Evolutionary conservation across 2,797 vertebrate species (phyloP), one percentile per base, ranked within the genome.

Genomic region (Hippocampus kuda): DNA sequence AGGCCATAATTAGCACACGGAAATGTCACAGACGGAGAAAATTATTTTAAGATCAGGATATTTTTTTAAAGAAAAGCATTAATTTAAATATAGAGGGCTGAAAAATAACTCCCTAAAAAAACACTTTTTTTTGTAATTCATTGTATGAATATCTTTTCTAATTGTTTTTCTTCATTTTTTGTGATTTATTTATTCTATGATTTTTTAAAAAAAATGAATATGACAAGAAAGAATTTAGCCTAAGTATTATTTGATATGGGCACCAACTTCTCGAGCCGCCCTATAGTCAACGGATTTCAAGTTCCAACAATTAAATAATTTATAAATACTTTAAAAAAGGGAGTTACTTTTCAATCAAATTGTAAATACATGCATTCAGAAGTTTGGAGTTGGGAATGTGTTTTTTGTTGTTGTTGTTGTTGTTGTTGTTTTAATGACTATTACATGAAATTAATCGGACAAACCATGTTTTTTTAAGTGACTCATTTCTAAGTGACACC

Each of bases 1-100:
- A 81, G 63, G 22, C 84, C 86, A 84, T 48, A 26, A 2, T 1
- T 18, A 48, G 27, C 71, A 77, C 78, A 75, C 76, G 73, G 72
- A 67, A 66, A 51, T 64, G 3, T 75, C 30, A 61, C 9, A 34
- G 59, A 26, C 11, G 12, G 11, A 2, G n/a, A 54, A 9, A 24
- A 26, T 6, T 20, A 49, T 49, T 46, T 46, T 18, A 4, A 18
- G 15, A 48, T 15, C 5, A 49, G 13, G 48, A 16, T 18, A 6
- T 49, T 49, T 49, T 30, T 15, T 15, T 4, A 49, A 49, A 49
- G 48, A 18, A 18, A n/a, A n/a, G n/a, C n/a, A n/a, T n/a, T n/a
- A n/a, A n/a, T n/a, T n/a, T n/a, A n/a, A n/a, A n/a, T n/a, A n/a
- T n/a, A n/a, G n/a, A n/a, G n/a, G n/a, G n/a, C n/a, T n/a, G n/a